Conservation (phyloP, 2,888 invertebrate species). For the Microdon myrmicae region DNA sequence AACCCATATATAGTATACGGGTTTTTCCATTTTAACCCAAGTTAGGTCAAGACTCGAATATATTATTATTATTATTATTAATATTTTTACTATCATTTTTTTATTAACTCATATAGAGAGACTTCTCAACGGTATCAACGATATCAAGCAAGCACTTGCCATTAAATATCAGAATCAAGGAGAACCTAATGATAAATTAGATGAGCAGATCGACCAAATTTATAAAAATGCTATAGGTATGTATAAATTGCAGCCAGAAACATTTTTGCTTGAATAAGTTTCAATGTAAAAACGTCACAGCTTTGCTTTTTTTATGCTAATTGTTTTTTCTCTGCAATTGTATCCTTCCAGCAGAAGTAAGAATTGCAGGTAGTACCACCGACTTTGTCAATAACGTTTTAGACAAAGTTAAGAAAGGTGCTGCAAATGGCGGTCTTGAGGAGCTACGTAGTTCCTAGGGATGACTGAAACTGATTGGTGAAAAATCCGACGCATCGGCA, state of each 20-base stretch:
- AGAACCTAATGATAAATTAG: slow-evolving; percentile 71
- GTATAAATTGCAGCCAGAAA: slow-evolving; percentile 29
- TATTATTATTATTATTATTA: slow-evolving; percentile 47
- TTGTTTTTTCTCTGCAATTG: slow-evolving; percentile 29
- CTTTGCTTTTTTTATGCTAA: slow-evolving; percentile 20
- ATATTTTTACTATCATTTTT: slow-evolving; percentile 7
- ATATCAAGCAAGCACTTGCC: slow-evolving; percentile 79
- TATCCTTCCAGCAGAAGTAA: slow-evolving; percentile 72
- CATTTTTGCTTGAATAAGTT: neutral
- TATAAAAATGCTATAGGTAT: slow-evolving; percentile 61
- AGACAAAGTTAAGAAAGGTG: slow-evolving; percentile 85
- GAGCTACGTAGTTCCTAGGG: slow-evolving; percentile 71
- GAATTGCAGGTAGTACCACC: slow-evolving; percentile 90
- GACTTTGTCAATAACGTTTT: slow-evolving; percentile 94
- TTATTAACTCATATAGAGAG: slow-evolving; percentile 72
- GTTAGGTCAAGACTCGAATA: too few relatives aligned
- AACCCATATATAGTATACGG: too few relatives aligned
- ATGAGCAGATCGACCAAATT: slow-evolving; percentile 77
- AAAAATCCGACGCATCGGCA: slow-evolving; percentile 33
- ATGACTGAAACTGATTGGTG: slow-evolving; percentile 37
- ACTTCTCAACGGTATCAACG: slow-evolving; percentile 79
- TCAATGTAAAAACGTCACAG: neutral
- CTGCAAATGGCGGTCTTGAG: slow-evolving; percentile 80
- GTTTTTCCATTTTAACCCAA: too few relatives aligned
- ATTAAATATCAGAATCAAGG: slow-evolving; percentile 69